phyloP scores from a whole-genome alignment of 2,113 vertebrate species.

The Hyla sarda region DNA sequence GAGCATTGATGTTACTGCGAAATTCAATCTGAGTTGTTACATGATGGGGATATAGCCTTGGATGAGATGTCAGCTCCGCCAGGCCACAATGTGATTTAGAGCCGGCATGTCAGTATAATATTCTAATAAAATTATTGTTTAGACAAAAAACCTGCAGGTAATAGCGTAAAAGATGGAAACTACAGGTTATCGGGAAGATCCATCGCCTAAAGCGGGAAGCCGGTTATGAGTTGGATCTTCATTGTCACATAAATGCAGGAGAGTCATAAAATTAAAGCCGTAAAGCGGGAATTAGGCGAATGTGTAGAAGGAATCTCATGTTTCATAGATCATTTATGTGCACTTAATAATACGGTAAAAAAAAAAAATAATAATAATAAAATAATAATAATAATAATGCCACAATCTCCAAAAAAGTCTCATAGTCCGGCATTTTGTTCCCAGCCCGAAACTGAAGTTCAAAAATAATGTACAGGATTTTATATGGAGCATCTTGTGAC shows the following conservation, averaged over 20 bases:
- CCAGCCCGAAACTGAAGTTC: not conserved
- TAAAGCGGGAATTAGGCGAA: not conserved
- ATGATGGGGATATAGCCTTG: slow-evolving; percentile 57
- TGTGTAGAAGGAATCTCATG: not conserved
- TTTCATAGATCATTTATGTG: not conserved
- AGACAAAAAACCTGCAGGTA: slow-evolving; percentile 58
- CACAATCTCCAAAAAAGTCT: not conserved
- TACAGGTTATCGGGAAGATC: slow-evolving; percentile 55
- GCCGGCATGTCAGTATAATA: slow-evolving; percentile 56
- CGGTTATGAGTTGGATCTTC: slow-evolving; percentile 44
- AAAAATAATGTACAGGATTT: no score
- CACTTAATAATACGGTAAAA: not conserved
- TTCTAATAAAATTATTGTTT: slow-evolving; percentile 62
- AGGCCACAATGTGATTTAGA: slow-evolving; percentile 56
- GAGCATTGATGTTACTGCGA: slow-evolving; percentile 53
- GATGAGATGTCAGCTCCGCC: slow-evolving; percentile 57
- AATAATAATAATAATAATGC: no score
- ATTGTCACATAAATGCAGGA: slow-evolving; percentile 49
- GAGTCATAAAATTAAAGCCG: slow-evolving; percentile 21
- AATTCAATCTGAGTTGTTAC: slow-evolving; percentile 60
- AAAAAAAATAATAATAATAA: no score
- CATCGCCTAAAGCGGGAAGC: slow-evolving; percentile 49
- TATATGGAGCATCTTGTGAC: no score
- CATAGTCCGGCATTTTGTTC: not conserved
- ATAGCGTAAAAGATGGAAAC: slow-evolving; percentile 57